A percentile compares a stretch with the other conserved stretches of the same genome.
Evolutionary conservation across 2,797 vertebrate species (phyloP).

Genomic region (Leuciscus waleckii): DNA sequence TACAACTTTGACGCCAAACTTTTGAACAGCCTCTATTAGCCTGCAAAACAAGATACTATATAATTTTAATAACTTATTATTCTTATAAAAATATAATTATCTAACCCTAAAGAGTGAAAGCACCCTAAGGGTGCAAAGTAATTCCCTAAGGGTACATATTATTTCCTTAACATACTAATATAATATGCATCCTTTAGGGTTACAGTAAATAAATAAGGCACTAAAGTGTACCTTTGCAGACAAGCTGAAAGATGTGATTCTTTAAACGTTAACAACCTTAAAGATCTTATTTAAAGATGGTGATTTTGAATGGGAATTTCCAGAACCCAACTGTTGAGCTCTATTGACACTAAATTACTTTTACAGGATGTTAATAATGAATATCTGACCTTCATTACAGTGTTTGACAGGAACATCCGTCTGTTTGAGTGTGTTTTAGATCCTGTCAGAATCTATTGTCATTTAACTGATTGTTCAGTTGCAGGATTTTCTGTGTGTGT

Average conservation of each 20-base stretch:
- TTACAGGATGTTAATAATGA: not conserved
- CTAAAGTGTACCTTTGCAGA: too few species aligned
- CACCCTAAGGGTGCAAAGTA: not conserved
- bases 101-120: not conserved
- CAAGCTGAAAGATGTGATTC: not conserved
- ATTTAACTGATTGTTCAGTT: not conserved
- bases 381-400: not conserved
- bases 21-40: not conserved
- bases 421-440: not conserved
- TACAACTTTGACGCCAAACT: too few species aligned
- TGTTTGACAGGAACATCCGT: conserved; percentile 6
- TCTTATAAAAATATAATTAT: not conserved
- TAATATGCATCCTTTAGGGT: too few species aligned
- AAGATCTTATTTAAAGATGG: not conserved
- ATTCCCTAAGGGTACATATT: not conserved
- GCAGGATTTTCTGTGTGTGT: not conserved
- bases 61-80: not conserved
- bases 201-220: too few species aligned
- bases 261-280: not conserved
- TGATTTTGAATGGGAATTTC: not conserved
- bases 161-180: not conserved
- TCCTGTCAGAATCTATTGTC: not conserved
- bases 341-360: not conserved
- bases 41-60: not conserved
- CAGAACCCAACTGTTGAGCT: not conserved